Evolutionary conservation across 1,140 invertebrate species (phyloP).

Genomic region (Drosophila kurseongensis): DNA sequence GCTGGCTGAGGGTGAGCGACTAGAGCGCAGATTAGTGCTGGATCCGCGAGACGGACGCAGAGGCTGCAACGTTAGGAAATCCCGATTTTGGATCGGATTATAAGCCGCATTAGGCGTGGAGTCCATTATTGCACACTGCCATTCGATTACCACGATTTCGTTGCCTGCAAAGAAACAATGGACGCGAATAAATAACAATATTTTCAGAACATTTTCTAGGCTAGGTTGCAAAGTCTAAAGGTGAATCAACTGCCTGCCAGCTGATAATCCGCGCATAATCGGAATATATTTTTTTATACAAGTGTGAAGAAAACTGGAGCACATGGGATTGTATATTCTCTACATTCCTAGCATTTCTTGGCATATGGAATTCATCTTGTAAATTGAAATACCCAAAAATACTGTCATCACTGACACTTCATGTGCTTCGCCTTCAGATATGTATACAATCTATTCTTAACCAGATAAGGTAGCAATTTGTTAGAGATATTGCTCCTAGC

Average conservation of each 20-base stretch:
- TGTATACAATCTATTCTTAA: conserved; percentile 31
- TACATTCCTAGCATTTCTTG: conserved; percentile 43
- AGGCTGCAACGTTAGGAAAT: conserved; percentile 62
- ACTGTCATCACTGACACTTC: conserved; percentile 37
- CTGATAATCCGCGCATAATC: conserved; percentile 61
- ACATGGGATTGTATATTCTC: conserved; percentile 38
- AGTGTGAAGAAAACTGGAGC: conserved; percentile 49
- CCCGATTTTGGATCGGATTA: conserved; percentile 47
- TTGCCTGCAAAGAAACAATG: conserved; percentile 54
- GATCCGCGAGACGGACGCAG: conserved; percentile 63
- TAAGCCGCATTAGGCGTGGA: conserved; percentile 50
- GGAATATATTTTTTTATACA: conserved; percentile 11
- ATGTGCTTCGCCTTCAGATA: conserved; percentile 25
- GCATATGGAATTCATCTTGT: conserved; percentile 47
- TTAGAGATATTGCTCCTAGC: conserved; percentile 30
- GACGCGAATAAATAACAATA: conserved; percentile 21
- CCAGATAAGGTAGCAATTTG: conserved; percentile 38
- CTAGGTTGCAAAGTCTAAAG: conserved; percentile 66
- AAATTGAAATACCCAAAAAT: conserved; percentile 23
- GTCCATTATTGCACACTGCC: conserved; percentile 74
- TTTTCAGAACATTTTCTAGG: conserved; percentile 35
- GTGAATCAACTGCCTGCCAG: conserved; percentile 57
- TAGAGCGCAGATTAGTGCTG: conserved; percentile 69
- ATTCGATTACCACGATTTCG: conserved; percentile 32
- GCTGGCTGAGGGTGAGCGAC: conserved; percentile 77